Conservation (phyloP, 2,113 vertebrate species). For the Tragulus kanchil region DNA sequence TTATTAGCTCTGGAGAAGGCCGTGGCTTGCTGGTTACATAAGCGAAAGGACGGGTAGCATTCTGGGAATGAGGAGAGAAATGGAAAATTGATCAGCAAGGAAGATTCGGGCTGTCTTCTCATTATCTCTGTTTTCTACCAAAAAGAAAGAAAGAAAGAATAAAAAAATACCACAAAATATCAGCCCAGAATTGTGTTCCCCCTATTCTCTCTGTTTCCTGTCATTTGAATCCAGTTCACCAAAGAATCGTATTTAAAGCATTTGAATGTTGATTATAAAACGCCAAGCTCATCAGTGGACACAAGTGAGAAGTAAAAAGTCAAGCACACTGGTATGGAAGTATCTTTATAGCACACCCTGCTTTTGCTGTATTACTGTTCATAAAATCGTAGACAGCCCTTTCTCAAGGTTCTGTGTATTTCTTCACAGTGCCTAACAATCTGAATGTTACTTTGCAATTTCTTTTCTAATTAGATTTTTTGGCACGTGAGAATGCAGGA, state of each 20-base stretch:
- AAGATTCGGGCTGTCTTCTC: neutral
- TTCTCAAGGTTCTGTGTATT: slow-evolving; percentile 74
- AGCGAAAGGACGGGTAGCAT: slow-evolving; percentile 15
- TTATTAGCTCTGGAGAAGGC: slow-evolving; percentile 65
- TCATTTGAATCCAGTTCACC: neutral
- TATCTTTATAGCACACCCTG: slow-evolving; percentile 6
- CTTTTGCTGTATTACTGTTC: slow-evolving; percentile 52
- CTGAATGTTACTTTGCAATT: slow-evolving; percentile 73
- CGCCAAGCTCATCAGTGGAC: neutral
- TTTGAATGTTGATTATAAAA: slow-evolving; percentile 35
- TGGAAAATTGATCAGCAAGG: slow-evolving; percentile 57
- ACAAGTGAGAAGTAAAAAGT: slow-evolving; percentile 67
- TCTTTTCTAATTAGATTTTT: slow-evolving; percentile 84
- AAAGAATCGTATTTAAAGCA: slow-evolving; percentile 28
- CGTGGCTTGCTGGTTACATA: slow-evolving; percentile 26
- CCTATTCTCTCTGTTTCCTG: neutral
- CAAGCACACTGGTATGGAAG: slow-evolving; percentile 52
- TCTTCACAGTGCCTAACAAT: slow-evolving; percentile 74
- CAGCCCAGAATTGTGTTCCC: neutral
- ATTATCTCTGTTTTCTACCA: neutral
- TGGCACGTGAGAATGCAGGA: slow-evolving; percentile 77
- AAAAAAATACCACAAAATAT: neutral
- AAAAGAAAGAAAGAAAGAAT: neutral
- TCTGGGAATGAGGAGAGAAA: slow-evolving; percentile 51
- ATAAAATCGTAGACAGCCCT: slow-evolving; percentile 51